These are phyloP conservation scores for Leptinotarsa rubiginosa DNA, from an alignment of 2,888 invertebrate species.

Conservation along the genomic window DNA sequence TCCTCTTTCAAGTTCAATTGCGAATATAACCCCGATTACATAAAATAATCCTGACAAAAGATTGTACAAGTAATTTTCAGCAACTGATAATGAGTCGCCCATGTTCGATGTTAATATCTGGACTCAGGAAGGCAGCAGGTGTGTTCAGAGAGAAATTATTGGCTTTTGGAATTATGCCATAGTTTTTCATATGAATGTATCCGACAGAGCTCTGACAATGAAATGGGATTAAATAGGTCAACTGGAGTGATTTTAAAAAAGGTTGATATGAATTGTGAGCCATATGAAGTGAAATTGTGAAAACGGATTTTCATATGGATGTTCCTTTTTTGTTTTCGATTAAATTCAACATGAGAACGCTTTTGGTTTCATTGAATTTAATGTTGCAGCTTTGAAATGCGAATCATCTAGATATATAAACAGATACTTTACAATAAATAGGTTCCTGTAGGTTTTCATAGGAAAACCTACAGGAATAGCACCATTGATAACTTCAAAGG, in stretches of 20 bases:
- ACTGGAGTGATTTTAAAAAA: background rate
- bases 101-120: background rate
- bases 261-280: background rate
- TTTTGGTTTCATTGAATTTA: too few relatives aligned
- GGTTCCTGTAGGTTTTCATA: too few relatives aligned
- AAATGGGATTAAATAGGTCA: slow-evolving; percentile 8
- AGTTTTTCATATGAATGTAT: slow-evolving; percentile 15
- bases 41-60: too few relatives aligned
- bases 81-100: background rate
- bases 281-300: background rate
- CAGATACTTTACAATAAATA: too few relatives aligned
- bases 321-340: background rate
- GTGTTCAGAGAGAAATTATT: background rate
- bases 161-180: slow-evolving; percentile 10
- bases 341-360: background rate
- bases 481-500: too few relatives aligned
- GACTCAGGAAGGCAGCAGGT: background rate
- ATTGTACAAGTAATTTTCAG: background rate
- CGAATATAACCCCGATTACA: too few relatives aligned
- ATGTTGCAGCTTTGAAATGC: too few relatives aligned
- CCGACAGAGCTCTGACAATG: background rate
- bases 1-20: too few relatives aligned
- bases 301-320: background rate
- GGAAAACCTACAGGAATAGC: too few relatives aligned
- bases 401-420: too few relatives aligned